Evolutionary conservation across 2,888 invertebrate species (phyloP).

Genomic region (Pristionchus fissidentatus): DNA sequence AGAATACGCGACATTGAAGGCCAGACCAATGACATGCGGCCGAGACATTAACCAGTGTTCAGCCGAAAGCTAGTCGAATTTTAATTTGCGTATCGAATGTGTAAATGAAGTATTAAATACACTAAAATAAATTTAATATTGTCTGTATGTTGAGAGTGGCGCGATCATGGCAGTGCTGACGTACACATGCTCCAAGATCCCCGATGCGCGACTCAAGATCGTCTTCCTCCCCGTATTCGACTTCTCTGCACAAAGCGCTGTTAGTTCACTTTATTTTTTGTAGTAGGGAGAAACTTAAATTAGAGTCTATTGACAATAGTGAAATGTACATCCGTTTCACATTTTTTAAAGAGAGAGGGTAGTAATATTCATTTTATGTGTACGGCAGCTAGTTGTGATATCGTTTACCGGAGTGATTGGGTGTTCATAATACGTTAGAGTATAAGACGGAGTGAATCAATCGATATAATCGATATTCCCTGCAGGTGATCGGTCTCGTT

Average conservation of each 20-base stretch:
- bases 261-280: constrained; percentile 45
- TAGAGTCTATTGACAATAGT: constrained; percentile 55
- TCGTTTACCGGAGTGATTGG: constrained; percentile 76
- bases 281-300: no score
- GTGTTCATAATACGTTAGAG: not conserved
- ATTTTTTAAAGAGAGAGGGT: no score
- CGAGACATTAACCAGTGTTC: no score
- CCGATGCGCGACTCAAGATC: constrained; percentile 86
- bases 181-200: constrained; percentile 89
- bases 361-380: no score
- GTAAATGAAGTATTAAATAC: no score
- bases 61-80: no score
- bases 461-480: not conserved
- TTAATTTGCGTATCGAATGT: no score
- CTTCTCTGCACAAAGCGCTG: constrained; percentile 83
- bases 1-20: no score
- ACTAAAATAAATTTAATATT: not conserved
- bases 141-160: constrained; percentile 85
- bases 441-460: not conserved
- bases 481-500: constrained; percentile 82
- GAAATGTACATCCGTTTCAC: no score
- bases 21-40: no score
- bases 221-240: constrained; percentile 90
- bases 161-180: constrained; percentile 92
- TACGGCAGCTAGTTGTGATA: no score